Evolutionary conservation across 2,888 invertebrate species (phyloP).

Genomic region (Drosophila testacea): DNA sequence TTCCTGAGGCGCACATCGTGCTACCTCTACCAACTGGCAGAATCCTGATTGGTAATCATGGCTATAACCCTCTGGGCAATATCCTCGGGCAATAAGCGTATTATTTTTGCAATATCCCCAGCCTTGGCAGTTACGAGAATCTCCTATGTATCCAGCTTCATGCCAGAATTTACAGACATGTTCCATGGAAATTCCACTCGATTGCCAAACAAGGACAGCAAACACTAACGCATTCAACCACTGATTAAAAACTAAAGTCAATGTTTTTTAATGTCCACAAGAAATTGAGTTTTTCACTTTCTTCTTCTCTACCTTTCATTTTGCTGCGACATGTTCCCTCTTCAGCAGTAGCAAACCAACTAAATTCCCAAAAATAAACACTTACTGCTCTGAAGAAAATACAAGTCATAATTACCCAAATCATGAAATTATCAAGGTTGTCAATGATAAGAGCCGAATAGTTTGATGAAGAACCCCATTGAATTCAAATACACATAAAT

Average conservation of each 20-base stretch:
- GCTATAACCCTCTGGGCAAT: slow-evolving; percentile 23
- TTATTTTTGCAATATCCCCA: slow-evolving; percentile 56
- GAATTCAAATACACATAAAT: slow-evolving; percentile 9
- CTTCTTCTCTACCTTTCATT: slow-evolving; percentile 29
- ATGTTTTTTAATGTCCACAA: slow-evolving; percentile 27
- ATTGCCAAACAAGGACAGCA: slow-evolving; percentile 8
- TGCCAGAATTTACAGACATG: slow-evolving; percentile 44
- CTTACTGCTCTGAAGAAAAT: neutral
- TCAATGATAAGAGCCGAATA: slow-evolving; percentile 31
- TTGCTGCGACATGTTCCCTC: slow-evolving; percentile 14
- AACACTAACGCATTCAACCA: slow-evolving; percentile 5
- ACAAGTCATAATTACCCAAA: slow-evolving; percentile 23
- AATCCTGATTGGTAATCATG: slow-evolving; percentile 43
- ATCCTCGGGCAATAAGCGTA: slow-evolving; percentile 17
- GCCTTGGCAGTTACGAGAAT: slow-evolving; percentile 42
- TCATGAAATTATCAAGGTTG: slow-evolving; percentile 5
- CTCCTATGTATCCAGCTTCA: slow-evolving; percentile 45
- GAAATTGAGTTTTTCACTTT: neutral
- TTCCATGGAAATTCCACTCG: slow-evolving; percentile 30
- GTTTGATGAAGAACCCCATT: slow-evolving; percentile 1
- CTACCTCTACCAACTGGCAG: slow-evolving; percentile 16
- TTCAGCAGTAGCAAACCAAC: slow-evolving; percentile 13
- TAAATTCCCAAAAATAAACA: slow-evolving; percentile 1
- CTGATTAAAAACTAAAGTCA: slow-evolving; percentile 36
- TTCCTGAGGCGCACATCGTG: slow-evolving; percentile 31